Evolutionary conservation across 2,888 invertebrate genomes (phyloP).

Genomic region (Thyatira batis): DNA sequence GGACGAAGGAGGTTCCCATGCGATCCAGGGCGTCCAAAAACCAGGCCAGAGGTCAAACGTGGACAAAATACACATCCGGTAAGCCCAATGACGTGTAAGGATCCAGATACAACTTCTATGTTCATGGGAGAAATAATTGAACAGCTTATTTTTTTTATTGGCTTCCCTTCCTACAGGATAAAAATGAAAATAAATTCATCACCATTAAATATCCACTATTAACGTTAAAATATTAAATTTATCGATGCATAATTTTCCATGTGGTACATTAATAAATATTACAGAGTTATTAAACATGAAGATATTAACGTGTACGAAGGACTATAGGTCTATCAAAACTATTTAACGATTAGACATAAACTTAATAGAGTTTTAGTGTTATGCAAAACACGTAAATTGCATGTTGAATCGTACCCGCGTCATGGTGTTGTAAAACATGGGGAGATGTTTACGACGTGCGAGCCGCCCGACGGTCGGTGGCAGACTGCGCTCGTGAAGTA

Average conservation of each 20-base stretch:
- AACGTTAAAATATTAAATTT: slow-evolving; percentile 33
- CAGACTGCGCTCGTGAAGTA: slow-evolving; percentile 45
- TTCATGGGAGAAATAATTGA: background rate
- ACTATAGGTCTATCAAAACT: slow-evolving; percentile 39
- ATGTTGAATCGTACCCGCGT: slow-evolving; percentile 27
- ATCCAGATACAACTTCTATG: background rate
- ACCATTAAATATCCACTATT: background rate
- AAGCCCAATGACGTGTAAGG: slow-evolving; percentile 8
- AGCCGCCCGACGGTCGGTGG: slow-evolving; percentile 47
- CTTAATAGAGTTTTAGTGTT: slow-evolving; percentile 19
- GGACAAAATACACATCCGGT: slow-evolving; percentile 57
- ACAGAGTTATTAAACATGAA: slow-evolving; percentile 46
- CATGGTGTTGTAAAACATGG: slow-evolving; percentile 15
- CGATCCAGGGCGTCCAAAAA: slow-evolving; percentile 55
- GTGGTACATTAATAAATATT: slow-evolving; percentile 40
- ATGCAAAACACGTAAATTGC: slow-evolving; percentile 6
- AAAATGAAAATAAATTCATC: background rate
- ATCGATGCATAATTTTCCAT: slow-evolving; percentile 33
- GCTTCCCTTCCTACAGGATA: background rate
- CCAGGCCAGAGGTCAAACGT: slow-evolving; percentile 68
- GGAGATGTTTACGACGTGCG: slow-evolving; percentile 44
- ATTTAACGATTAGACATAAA: slow-evolving; percentile 32
- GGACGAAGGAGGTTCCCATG: slow-evolving; percentile 72
- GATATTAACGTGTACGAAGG: slow-evolving; percentile 37
- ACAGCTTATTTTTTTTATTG: background rate